A percentile compares a stretch with the other conserved stretches of the same genome.
Conservation (phyloP, 1,140 invertebrate genomes). For the Eriocheir sinensis region DNA sequence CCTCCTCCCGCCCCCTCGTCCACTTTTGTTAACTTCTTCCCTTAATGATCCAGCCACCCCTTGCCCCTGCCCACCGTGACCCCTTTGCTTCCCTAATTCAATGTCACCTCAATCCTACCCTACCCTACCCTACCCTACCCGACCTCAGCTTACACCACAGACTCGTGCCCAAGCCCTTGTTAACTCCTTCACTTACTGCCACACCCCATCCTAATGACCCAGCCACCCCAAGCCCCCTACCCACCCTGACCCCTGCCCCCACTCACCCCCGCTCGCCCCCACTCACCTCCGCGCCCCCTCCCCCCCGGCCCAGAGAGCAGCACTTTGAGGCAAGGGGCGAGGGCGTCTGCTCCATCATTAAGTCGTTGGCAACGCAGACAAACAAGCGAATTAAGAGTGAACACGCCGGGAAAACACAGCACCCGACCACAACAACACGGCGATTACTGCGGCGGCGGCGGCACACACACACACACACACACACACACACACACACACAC, state of each 20-base stretch:
- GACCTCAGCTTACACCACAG: too few species aligned
- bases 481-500: constrained; percentile 41
- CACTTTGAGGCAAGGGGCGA: constrained; percentile 18
- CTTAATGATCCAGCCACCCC: too few species aligned
- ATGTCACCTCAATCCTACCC: too few species aligned
- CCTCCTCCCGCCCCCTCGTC: too few species aligned
- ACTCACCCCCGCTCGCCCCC: neutral
- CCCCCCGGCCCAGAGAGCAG: neutral
- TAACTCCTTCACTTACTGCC: too few species aligned
- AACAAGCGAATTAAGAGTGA: constrained; percentile 6
- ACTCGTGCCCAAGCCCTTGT: too few species aligned
- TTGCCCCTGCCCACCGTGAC: too few species aligned
- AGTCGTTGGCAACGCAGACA: neutral
- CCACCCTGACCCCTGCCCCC: neutral
- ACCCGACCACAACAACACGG: neutral
- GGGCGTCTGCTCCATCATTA: neutral
- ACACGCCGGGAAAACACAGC: neutral
- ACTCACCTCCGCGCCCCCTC: neutral
- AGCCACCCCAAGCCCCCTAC: neutral
- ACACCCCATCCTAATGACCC: too few species aligned
- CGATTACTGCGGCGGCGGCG: neutral
- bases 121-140: too few species aligned
- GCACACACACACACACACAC: constrained; percentile 47
- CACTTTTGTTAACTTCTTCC: too few species aligned
- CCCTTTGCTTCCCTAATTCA: too few species aligned